phyloP scores from a whole-genome alignment of 2,888 invertebrate species.

The Scrobipalpa atriplicella region DNA sequence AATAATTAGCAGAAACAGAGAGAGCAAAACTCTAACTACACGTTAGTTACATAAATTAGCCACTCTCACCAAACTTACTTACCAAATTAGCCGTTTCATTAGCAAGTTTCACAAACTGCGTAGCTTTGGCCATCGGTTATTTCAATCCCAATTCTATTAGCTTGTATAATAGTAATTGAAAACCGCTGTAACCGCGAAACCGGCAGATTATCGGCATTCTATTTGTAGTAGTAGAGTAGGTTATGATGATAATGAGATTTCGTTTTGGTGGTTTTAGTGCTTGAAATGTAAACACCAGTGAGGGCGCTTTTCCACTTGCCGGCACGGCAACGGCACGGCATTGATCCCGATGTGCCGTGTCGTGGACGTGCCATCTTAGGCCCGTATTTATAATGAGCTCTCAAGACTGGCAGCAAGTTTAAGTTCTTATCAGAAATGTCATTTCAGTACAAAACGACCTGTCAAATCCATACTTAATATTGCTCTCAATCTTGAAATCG shows the following conservation, averaged over 20 bases:
- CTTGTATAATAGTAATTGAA: conserved; percentile 16
- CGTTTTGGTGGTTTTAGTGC: not conserved
- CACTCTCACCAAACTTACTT: too few species aligned
- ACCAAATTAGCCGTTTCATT: not conserved
- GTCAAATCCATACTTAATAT: too few species aligned
- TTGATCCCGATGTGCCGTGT: too few species aligned
- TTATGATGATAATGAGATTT: not conserved
- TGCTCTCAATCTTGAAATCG: too few species aligned
- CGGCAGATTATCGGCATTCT: conserved; percentile 2
- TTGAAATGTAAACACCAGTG: not conserved
- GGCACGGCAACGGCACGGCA: too few species aligned
- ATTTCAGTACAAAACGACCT: too few species aligned
- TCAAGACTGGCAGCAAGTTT: too few species aligned
- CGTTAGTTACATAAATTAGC: not conserved
- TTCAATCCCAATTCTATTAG: conserved; percentile 12
- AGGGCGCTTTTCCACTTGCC: too few species aligned
- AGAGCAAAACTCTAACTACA: not conserved
- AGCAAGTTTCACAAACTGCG: not conserved
- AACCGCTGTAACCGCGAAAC: not conserved
- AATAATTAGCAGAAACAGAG: not conserved
- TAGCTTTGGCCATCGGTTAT: not conserved
- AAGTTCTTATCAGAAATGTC: too few species aligned
- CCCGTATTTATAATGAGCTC: too few species aligned
- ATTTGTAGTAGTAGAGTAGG: not conserved
- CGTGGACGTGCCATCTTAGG: too few species aligned